Evolutionary conservation across 2,888 invertebrate species (phyloP).

Genomic region (Agrotis segetum): DNA sequence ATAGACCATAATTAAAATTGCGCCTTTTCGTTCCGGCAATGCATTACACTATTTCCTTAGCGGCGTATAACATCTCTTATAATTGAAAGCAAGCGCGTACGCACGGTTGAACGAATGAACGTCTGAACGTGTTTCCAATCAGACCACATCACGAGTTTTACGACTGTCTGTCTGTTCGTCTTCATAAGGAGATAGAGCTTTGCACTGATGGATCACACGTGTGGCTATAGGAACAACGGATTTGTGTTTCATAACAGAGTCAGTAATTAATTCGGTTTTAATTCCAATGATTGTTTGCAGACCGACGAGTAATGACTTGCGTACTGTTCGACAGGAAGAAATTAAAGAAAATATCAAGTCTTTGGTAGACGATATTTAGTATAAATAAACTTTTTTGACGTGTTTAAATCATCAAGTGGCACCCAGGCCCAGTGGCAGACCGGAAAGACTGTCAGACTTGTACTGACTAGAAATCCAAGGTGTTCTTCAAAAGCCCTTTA

Average conservation of each 20-base stretch:
- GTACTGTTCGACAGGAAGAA: background rate
- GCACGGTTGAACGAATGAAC: constrained; percentile 77
- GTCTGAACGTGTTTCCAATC: constrained; percentile 88
- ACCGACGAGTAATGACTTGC: constrained; percentile 19
- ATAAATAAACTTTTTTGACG: no score
- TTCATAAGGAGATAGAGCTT: constrained; percentile 83
- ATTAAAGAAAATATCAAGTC: background rate
- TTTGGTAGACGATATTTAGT: background rate
- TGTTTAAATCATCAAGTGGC: no score
- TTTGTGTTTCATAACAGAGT: constrained; percentile 63
- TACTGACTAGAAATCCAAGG: no score
- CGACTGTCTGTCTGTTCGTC: constrained; percentile 84
- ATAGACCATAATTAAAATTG: constrained; percentile 24
- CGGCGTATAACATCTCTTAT: constrained; percentile 80
- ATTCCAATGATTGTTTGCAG: constrained; percentile 53
- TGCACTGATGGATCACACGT: constrained; percentile 87
- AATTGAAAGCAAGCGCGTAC: constrained; percentile 86
- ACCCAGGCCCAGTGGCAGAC: no score
- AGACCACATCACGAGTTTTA: constrained; percentile 83
- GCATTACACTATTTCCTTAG: constrained; percentile 72
- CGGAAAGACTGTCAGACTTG: no score
- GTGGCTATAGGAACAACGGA: constrained; percentile 71
- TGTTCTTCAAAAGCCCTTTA: background rate
- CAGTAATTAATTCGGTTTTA: constrained; percentile 54
- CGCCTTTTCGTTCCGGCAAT: constrained; percentile 65